Percentiles rank a stretch among this genome's conserved stretches.
These are phyloP conservation scores for Doryteuthis pealeii DNA, from an alignment of 1,140 invertebrate genomes.

Conservation along the genomic window DNA sequence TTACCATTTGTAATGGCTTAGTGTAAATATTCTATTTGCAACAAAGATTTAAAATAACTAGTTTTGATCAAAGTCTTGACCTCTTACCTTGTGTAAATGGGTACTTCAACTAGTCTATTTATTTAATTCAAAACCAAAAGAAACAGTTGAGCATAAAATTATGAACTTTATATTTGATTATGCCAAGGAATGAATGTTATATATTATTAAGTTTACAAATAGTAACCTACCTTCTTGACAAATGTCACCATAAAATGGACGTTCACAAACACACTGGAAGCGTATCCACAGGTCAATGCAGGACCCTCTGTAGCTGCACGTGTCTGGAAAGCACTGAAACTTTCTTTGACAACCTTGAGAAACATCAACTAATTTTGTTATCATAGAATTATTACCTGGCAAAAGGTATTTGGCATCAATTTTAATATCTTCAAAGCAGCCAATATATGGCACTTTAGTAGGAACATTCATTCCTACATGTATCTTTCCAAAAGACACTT, in stretches of 20 bases:
- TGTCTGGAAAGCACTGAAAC: slow-evolving; percentile 82
- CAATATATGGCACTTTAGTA: slow-evolving; percentile 68
- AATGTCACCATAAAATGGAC: slow-evolving; percentile 82
- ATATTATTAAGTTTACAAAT: background rate
- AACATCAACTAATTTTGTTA: slow-evolving; percentile 11
- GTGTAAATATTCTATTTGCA: too few relatives aligned
- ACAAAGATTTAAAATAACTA: too few relatives aligned
- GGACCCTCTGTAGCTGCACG: slow-evolving; percentile 80
- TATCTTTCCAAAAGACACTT: background rate
- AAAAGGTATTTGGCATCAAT: slow-evolving; percentile 80
- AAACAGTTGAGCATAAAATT: too few relatives aligned
- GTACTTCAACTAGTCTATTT: too few relatives aligned
- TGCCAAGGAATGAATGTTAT: too few relatives aligned
- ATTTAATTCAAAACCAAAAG: too few relatives aligned
- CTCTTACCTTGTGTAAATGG: too few relatives aligned
- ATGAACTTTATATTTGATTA: too few relatives aligned
- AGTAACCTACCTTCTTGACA: slow-evolving; percentile 78
- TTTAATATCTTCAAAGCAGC: slow-evolving; percentile 87
- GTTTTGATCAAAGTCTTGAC: too few relatives aligned
- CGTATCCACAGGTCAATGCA: slow-evolving; percentile 87
- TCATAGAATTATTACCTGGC: slow-evolving; percentile 25
- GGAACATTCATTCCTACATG: background rate
- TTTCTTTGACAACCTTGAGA: slow-evolving; percentile 72
- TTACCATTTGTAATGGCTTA: too few relatives aligned
- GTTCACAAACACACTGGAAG: slow-evolving; percentile 81